Conservation (phyloP, 1,140 invertebrate species). For the Xylocopa sonorina region DNA sequence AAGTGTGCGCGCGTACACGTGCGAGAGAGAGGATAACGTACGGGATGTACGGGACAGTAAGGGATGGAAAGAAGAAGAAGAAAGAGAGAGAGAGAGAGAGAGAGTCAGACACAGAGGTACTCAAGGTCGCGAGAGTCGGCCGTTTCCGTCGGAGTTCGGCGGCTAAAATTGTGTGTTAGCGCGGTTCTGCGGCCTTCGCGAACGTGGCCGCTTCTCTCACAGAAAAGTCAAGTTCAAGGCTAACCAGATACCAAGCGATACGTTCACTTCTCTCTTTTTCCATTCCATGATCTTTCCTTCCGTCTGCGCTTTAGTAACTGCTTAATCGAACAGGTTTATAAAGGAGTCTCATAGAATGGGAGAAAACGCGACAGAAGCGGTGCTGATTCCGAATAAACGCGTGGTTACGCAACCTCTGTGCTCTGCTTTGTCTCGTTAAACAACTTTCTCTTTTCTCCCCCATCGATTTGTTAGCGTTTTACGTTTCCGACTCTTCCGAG, state of each 20-base stretch:
- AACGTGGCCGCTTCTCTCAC: constrained; percentile 62
- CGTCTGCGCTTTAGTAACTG: constrained; percentile 37
- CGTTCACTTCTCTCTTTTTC: constrained; percentile 12
- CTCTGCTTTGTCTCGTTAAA: not conserved
- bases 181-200: constrained; percentile 70
- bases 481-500: not conserved
- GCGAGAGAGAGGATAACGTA: not conserved
- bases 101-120: constrained; percentile 41
- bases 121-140: constrained; percentile 70
- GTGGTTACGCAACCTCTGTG: constrained; percentile 10
- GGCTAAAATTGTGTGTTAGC: constrained; percentile 75
- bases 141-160: constrained; percentile 73
- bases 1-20: too few species aligned
- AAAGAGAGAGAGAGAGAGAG: constrained; percentile 31
- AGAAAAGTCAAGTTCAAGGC: constrained; percentile 60
- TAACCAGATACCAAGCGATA: constrained; percentile 50
- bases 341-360: not conserved
- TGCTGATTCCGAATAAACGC: not conserved
- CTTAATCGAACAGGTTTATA: constrained; percentile 29
- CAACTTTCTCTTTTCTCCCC: not conserved
- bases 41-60: too few species aligned
- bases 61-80: constrained; percentile 1
- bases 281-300: constrained; percentile 28
- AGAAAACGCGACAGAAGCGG: not conserved
- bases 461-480: not conserved